These are phyloP conservation scores for Mactra quadrangularis DNA, from an alignment of 1,140 invertebrate species.

Conservation along the genomic window DNA sequence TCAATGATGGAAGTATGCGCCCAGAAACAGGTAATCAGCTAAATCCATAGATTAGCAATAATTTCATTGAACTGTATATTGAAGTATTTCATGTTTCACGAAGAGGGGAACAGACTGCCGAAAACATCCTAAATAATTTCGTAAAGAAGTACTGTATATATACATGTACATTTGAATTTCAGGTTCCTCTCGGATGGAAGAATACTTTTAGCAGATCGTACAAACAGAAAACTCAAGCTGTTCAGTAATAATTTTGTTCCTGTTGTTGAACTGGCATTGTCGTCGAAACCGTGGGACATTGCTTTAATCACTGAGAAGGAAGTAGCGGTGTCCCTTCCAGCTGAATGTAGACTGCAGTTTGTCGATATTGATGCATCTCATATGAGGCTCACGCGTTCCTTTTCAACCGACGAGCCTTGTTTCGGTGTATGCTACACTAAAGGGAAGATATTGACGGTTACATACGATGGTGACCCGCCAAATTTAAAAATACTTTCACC, in stretches of 20 bases:
- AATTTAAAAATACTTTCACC: slow-evolving; percentile 49
- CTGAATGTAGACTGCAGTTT: slow-evolving; percentile 53
- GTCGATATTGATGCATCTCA: background rate
- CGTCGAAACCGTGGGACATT: slow-evolving; percentile 60
- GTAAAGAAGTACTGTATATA: no score
- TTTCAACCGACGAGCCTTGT: slow-evolving; percentile 50
- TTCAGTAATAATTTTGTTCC: slow-evolving; percentile 44
- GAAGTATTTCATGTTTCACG: no score
- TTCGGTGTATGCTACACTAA: slow-evolving; percentile 40
- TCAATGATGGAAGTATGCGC: no score
- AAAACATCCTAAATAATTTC: no score
- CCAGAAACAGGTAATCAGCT: no score
- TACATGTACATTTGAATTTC: background rate
- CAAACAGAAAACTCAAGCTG: slow-evolving; percentile 55
- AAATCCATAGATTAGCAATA: no score
- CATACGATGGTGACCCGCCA: slow-evolving; percentile 55
- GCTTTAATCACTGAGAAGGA: slow-evolving; percentile 34
- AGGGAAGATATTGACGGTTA: slow-evolving; percentile 49
- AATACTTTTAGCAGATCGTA: slow-evolving; percentile 50
- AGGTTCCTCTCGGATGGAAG: slow-evolving; percentile 51
- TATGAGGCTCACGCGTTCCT: slow-evolving; percentile 12
- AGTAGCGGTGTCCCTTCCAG: slow-evolving; percentile 49
- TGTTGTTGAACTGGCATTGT: slow-evolving; percentile 24
- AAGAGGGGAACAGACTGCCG: no score
- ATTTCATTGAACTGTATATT: no score